Percentiles rank a stretch among this genome's conserved stretches.
phyloP scores from a whole-genome alignment of 2,113 vertebrate species.

The Zootoca vivipara region DNA sequence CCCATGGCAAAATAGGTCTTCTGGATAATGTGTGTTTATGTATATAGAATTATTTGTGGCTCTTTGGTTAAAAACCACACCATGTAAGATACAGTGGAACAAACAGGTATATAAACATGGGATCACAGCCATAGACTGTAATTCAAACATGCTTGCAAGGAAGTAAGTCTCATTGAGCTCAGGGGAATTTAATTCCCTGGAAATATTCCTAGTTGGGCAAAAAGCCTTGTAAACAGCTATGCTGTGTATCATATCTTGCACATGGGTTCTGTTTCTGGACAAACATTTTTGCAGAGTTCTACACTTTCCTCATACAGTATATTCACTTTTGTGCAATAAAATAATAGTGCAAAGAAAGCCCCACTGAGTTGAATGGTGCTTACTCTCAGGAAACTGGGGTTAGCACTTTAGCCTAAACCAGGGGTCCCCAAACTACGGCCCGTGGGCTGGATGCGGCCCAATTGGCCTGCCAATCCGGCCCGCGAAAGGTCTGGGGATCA shows the following conservation, averaged over 20 bases:
- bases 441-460: too few species aligned
- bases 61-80: not conserved
- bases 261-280: not conserved
- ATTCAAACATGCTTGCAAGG: not conserved
- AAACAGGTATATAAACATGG: not conserved
- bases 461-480: too few species aligned
- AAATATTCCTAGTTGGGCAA: not conserved
- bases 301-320: not conserved
- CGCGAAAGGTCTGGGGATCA: too few species aligned
- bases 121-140: not conserved
- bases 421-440: too few species aligned
- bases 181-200: not conserved
- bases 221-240: not conserved
- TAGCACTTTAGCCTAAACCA: too few species aligned
- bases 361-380: too few species aligned
- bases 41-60: not conserved
- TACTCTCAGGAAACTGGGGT: too few species aligned
- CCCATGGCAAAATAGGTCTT: not conserved
- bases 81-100: not conserved
- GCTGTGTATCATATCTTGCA: not conserved
- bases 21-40: not conserved
- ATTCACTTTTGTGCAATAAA: not conserved
- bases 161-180: not conserved
- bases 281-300: not conserved
- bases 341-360: not conserved